Conservation (phyloP, 2,113 vertebrate genomes). For the Corydoras sp. region DNA sequence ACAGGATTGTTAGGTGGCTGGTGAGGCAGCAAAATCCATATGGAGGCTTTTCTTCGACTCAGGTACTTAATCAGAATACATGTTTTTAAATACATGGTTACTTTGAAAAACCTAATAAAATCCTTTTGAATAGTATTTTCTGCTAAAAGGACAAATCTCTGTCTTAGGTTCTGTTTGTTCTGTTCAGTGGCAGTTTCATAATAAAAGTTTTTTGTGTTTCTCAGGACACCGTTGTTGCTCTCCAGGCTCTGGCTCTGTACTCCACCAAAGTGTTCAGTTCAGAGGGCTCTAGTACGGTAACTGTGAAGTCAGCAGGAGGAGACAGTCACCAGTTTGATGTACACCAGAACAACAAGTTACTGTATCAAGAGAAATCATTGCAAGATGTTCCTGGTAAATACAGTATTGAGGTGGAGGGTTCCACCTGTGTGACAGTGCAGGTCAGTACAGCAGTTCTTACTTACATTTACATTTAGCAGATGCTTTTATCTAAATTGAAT, state of each 20-base stretch:
- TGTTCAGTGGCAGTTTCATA: background rate
- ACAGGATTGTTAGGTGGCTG: constrained; percentile 62
- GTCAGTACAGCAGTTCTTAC: constrained; percentile 52
- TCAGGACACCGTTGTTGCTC: constrained; percentile 67
- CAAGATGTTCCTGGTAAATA: constrained; percentile 59
- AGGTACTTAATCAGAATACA: constrained; percentile 52
- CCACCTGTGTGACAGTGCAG: constrained; percentile 67
- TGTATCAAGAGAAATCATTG: constrained; percentile 69
- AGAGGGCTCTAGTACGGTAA: constrained; percentile 53
- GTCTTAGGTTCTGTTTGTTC: too few species aligned
- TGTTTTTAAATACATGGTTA: background rate
- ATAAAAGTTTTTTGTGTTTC: background rate
- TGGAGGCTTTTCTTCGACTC: constrained; percentile 70
- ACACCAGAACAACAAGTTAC: constrained; percentile 67
- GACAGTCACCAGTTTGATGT: constrained; percentile 64
- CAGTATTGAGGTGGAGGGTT: constrained; percentile 48
- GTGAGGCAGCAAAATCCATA: constrained; percentile 64
- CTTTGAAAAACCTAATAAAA: background rate
- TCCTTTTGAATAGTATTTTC: too few species aligned
- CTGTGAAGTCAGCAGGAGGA: constrained; percentile 45
- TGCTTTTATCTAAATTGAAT: too few species aligned
- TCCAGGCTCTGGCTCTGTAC: constrained; percentile 61
- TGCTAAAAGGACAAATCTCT: too few species aligned
- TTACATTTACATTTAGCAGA: too few species aligned
- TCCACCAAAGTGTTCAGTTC: constrained; percentile 54